These are phyloP conservation scores for Dendrolimus punctatus DNA, from an alignment of 1,140 invertebrate genomes.

Conservation along the genomic window DNA sequence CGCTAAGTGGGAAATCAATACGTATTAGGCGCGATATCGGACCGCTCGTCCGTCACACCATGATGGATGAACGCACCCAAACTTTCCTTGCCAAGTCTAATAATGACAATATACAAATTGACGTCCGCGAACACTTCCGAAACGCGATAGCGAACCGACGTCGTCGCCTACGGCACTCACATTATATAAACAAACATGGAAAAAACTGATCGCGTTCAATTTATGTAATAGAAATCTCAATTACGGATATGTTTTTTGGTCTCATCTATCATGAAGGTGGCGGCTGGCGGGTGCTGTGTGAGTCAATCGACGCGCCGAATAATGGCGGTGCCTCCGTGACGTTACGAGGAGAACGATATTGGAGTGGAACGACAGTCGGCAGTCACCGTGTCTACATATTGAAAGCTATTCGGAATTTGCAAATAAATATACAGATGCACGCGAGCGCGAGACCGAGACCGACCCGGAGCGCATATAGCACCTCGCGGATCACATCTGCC, in stretches of 20 bases:
- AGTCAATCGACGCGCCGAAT: slow-evolving; percentile 52
- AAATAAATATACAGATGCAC: slow-evolving; percentile 65
- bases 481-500: slow-evolving; percentile 47
- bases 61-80: slow-evolving; percentile 66
- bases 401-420: slow-evolving; percentile 68
- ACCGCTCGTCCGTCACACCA: slow-evolving; percentile 55
- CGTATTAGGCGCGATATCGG: slow-evolving; percentile 69
- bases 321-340: slow-evolving; percentile 47
- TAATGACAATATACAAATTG: slow-evolving; percentile 72
- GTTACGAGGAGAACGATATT: slow-evolving; percentile 53
- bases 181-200: slow-evolving; percentile 67
- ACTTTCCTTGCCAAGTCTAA: slow-evolving; percentile 61
- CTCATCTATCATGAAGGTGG: slow-evolving; percentile 57
- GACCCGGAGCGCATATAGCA: slow-evolving; percentile 9
- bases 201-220: slow-evolving; percentile 61
- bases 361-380: slow-evolving; percentile 60
- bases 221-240: slow-evolving; percentile 70
- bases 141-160: slow-evolving; percentile 48
- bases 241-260: slow-evolving; percentile 62
- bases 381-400: slow-evolving; percentile 63
- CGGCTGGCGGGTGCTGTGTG: slow-evolving; percentile 24
- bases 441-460: slow-evolving; percentile 9
- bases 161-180: slow-evolving; percentile 49
- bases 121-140: slow-evolving; percentile 62
- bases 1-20: slow-evolving; percentile 72